Evolutionary conservation across 2,888 invertebrate species (phyloP), one percentile per base, ranked within the genome.

Genomic region (Xestia xanthographa): DNA sequence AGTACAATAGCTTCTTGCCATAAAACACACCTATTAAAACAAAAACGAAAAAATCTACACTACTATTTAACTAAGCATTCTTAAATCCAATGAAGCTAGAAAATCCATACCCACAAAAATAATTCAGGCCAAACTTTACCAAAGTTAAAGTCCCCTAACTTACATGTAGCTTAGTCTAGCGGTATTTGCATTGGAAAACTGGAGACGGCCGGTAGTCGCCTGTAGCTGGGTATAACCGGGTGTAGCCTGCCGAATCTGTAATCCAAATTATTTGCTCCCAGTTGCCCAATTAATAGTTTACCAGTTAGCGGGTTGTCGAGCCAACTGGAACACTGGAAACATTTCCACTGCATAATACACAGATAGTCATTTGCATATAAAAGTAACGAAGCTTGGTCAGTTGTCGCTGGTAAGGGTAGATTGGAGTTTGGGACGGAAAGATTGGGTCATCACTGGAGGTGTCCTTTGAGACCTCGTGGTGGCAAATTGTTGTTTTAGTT

Each of bases 201-300:
- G 48, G 66, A 79, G 82, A 66, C 65, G 67, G 76, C 72, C 48
- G 20, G 41, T 41, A 41, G 38, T 63, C 6, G 14, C n/a, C 41
- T 62, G 38, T 62, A 62, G 12, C 22, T 34, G 34, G 38, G 5
- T 41, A 82, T 80, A 72, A 34, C 75, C 63, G 68, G 66, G 41
- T 72, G 83, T 83, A 76, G 76, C 69, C 63, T 75, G 71, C 85
- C 76, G 60, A 88, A 88, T 88, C 85, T 86, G 88, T 82, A 77
- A 86, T 79, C 80, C 85, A 85, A 87, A 87, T 85, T 86, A 82
- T 88, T 86, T 80, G 82, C 48, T 84, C 86, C 80, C 88, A 71
- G 81, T 75, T 76, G 83, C 45, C 72, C 87, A 88, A 87, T 87
- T 87, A 84, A 86, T 88, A 88, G 85, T 87, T 88, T 74, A 77